A percentile compares a stretch with the other conserved stretches of the same genome.
Conservation (phyloP, 2,888 invertebrate species). For the Gymnoscelis rufifasciata region DNA sequence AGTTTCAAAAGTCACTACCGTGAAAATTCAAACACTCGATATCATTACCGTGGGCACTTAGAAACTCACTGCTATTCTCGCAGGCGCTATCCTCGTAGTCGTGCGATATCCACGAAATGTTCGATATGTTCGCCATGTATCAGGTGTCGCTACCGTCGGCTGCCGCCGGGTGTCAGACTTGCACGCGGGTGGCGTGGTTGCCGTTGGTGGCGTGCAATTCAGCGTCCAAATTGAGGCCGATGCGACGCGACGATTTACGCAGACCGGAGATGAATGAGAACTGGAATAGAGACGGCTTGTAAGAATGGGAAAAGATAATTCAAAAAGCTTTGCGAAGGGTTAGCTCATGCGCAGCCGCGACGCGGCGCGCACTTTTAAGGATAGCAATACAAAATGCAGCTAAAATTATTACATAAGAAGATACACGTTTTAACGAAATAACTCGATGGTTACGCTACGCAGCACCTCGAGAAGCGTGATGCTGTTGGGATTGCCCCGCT, state of each 20-base stretch:
- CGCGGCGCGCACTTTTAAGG: no score
- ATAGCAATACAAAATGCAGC: no score
- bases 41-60: constrained; percentile 13
- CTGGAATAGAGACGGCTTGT: constrained; percentile 50
- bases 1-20: neutral
- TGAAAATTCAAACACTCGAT: neutral
- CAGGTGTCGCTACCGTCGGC: constrained; percentile 48
- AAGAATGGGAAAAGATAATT: no score
- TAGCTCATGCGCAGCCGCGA: no score
- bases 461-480: no score
- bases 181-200: constrained; percentile 55
- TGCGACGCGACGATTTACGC: constrained; percentile 55
- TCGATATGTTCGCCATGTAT: constrained; percentile 51
- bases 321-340: no score
- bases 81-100: constrained; percentile 42
- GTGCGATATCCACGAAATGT: constrained; percentile 68
- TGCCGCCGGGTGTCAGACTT: constrained; percentile 62
- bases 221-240: constrained; percentile 47
- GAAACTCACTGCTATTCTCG: constrained; percentile 16
- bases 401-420: no score
- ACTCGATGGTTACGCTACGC: no score
- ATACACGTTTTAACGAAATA: no score
- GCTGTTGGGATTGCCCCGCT: no score
- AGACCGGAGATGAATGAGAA: constrained; percentile 65
- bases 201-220: constrained; percentile 68